Base-by-base conservation (phyloP, 2,888 invertebrate genomes). In the Hyposoter didymator region DNA sequence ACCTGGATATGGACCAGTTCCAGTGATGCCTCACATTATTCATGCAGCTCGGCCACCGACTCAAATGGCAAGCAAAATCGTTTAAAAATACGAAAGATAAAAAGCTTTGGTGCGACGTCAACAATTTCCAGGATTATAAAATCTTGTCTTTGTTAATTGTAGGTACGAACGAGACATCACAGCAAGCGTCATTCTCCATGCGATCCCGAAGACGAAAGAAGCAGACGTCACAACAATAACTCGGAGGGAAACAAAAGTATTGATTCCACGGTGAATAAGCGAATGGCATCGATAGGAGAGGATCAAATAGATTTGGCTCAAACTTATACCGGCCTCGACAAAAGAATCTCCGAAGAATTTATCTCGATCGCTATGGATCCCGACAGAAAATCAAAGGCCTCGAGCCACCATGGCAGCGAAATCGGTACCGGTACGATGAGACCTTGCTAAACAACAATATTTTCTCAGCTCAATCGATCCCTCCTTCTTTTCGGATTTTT, bases 301-400 rank as follows among this genome's bases (percentile, higher is more conserved):
- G 92, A 93, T 67, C 90, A 90, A 62, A 86, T 91, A 6, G 93
- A 93, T 87, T 86, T 93, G 72, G 89, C 93, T 8, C 91, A 91
- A 78, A 93, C 93, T 2, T 93, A 93, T 76, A 93, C 93, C 45
- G 93, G 93, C 59, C 89, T 93, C 67, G 93, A 93, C 81, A 93
- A 93, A 78, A 93, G 91, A 87, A 93, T 93, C 75, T 93, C 93
- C 43, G 93, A 93, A 66, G 93, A 93, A 79, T 93, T 93, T 81
- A 93, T 93, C 75, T 92, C 93, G n/a, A 93, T 93, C 70, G 93
- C 93, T 5, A 93, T 93, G 93, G 93, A 93, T 84, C 93, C 93
- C 2, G 93, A 93, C 39, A 90, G 92, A 81, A 93, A 93, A 84
- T 93, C 92, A 0, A 93, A 92, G 84, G 89, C 91, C 14, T 92